Evolutionary conservation across 2,888 invertebrate genomes (phyloP).

Genomic region (Napeogenes inachia): DNA sequence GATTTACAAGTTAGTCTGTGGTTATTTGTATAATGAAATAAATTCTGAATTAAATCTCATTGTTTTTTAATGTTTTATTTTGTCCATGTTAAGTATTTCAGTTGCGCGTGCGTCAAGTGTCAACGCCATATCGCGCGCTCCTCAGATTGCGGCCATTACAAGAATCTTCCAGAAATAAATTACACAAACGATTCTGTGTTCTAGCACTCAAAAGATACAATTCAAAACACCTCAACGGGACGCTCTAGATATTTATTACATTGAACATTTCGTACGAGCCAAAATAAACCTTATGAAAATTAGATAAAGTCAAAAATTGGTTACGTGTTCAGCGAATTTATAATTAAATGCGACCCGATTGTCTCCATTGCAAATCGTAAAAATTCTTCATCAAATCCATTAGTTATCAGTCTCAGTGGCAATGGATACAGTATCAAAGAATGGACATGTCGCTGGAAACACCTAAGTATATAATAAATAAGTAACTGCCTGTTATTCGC

Average conservation of each 20-base stretch:
- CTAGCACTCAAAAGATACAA: background rate
- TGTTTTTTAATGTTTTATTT: conserved; percentile 32
- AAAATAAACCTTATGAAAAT: background rate
- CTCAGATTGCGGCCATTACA: conserved; percentile 25
- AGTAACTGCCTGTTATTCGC: no score
- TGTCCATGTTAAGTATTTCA: conserved; percentile 47
- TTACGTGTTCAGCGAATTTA: conserved; percentile 32
- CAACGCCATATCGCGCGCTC: conserved; percentile 31
- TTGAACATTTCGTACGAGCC: background rate
- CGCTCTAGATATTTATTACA: background rate
- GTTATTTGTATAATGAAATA: no score
- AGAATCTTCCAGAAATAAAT: conserved; percentile 30
- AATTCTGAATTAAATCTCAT: conserved; percentile 5
- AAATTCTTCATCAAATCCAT: conserved; percentile 50
- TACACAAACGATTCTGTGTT: conserved; percentile 2
- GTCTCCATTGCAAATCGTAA: conserved; percentile 57
- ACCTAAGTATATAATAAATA: no score
- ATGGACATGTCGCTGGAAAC: no score
- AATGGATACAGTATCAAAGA: background rate
- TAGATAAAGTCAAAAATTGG: background rate
- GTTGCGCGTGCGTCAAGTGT: conserved; percentile 41
- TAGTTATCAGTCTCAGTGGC: conserved; percentile 18
- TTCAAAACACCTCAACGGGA: background rate
- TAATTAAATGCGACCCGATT: conserved; percentile 56
- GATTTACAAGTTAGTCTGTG: no score